Evolutionary conservation across 2,797 vertebrate species (phyloP).

Genomic region (Molossus molossus): DNA sequence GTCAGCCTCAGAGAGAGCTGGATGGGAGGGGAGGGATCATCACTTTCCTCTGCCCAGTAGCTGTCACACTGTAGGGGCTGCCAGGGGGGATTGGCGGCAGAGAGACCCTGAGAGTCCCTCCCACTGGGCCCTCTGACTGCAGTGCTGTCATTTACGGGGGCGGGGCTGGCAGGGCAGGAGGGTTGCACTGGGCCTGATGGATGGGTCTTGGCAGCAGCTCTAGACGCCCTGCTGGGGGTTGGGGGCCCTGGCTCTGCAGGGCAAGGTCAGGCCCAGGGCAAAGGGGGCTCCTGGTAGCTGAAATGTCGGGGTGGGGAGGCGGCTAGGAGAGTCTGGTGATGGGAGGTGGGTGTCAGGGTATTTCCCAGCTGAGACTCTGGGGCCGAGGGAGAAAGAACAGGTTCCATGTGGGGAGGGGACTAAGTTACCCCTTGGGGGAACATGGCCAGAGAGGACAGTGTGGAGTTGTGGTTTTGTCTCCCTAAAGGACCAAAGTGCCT

Average conservation of each 20-base stretch:
- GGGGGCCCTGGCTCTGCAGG: background rate
- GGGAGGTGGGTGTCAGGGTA: background rate
- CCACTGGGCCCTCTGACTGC: background rate
- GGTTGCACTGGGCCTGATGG: conserved; percentile 64
- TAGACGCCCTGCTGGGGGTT: conserved; percentile 32
- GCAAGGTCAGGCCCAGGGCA: conserved; percentile 73
- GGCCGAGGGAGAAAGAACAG: background rate
- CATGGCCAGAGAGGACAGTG: background rate
- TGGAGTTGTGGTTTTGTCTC: background rate
- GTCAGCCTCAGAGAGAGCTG: background rate
- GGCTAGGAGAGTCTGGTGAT: background rate
- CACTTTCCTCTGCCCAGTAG: conserved; percentile 22
- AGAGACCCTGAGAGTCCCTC: conserved; percentile 9
- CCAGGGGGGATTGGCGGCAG: conserved; percentile 9
- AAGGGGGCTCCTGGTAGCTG: background rate
- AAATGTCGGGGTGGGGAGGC: background rate
- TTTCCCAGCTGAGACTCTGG: background rate
- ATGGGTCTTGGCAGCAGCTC: conserved; percentile 72
- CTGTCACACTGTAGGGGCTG: background rate
- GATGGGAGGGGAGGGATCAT: background rate
- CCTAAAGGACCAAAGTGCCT: background rate
- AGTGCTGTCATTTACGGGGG: background rate
- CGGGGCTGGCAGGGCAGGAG: background rate
- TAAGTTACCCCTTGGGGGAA: background rate
- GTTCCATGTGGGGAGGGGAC: background rate